Base-by-base conservation (phyloP, 2,113 vertebrate species). In the Sitta europaea region DNA sequence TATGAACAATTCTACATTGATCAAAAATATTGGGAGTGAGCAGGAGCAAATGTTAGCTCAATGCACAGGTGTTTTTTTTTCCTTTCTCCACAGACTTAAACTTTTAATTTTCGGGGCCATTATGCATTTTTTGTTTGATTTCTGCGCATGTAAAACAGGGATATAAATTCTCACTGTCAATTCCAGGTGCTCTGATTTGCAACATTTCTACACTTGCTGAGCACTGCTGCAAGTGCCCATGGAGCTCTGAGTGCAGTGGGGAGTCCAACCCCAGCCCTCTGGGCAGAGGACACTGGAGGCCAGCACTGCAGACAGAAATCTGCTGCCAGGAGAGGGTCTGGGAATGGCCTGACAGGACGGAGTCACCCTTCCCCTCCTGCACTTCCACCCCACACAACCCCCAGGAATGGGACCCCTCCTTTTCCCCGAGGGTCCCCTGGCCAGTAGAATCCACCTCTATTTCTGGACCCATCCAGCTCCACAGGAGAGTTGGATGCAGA, bases 101-200 rank as follows among this genome's bases (percentile, higher is more conserved):
- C 31, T 9, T 42, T 33, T 38, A 2, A n/a, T 65, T 66, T 77
- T 53, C 11, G 6, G 43, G 4, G 3, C 2, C 1, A 6, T 17
- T 6, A 11, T 27, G 5, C 4, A 11, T 20, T 35, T 75, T 70
- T 24, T 28, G 9, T 6, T 67, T 61, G 7, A n/a, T n/a, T 62
- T 84, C 80, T 43, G 6, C 24, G 20, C 1, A 0, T 15, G 21
- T 14, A 6, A 4, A 29, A 27, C 1, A 51, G 33, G 16, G 47
- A 50, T 7, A 15, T 11, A 8, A 29, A 45, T 53, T 21, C 12
- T 47, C 20, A 3, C 27, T 31, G 53, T 9, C 14, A 27, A 0
- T 28, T 43, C 29, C 29, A 27, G 25, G 14, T 51, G 4, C 13
- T 83, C 27, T 27, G 24, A n/a, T 38, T 66, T 23, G 8, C 2